Evolutionary conservation across 2,888 invertebrate genomes (phyloP).

Genomic region (Seira ritae): DNA sequence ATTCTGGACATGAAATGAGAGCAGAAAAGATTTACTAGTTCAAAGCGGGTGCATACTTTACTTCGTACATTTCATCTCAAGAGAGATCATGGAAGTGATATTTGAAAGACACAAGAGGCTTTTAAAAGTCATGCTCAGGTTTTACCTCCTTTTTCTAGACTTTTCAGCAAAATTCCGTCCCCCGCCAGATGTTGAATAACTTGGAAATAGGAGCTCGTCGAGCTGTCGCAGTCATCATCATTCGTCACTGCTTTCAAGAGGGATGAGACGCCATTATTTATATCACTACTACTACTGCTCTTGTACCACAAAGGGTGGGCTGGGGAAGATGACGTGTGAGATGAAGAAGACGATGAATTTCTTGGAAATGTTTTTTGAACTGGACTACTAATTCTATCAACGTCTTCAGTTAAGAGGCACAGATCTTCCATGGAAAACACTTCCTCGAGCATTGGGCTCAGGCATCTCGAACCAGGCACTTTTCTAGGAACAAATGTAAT

Average conservation of each 20-base stretch:
- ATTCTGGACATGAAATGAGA: too few relatives aligned
- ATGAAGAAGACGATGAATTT: constrained; percentile 20
- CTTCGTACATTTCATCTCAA: too few relatives aligned
- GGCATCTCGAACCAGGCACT: constrained; percentile 26
- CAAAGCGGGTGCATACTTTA: too few relatives aligned
- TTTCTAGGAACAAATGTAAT: constrained; percentile 65
- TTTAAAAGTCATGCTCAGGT: neutral
- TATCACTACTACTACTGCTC: constrained; percentile 29
- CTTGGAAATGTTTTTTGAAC: constrained; percentile 43
- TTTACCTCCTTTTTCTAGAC: constrained; percentile 75
- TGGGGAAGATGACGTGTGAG: neutral
- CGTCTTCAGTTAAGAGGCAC: constrained; percentile 28
- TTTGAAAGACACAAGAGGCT: too few relatives aligned
- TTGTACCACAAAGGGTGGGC: constrained; percentile 35
- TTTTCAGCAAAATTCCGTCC: constrained; percentile 74
- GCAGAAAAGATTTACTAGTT: too few relatives aligned
- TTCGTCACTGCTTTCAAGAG: constrained; percentile 45
- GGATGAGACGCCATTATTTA: constrained; percentile 37
- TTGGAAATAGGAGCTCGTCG: constrained; percentile 47
- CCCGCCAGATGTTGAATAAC: constrained; percentile 69
- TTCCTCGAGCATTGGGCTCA: constrained; percentile 51
- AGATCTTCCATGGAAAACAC: constrained; percentile 48
- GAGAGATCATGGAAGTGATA: too few relatives aligned
- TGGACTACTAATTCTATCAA: constrained; percentile 29
- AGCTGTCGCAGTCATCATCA: constrained; percentile 49